Evolutionary conservation across 1,140 invertebrate genomes (phyloP).

Genomic region (Neelides sp.): DNA sequence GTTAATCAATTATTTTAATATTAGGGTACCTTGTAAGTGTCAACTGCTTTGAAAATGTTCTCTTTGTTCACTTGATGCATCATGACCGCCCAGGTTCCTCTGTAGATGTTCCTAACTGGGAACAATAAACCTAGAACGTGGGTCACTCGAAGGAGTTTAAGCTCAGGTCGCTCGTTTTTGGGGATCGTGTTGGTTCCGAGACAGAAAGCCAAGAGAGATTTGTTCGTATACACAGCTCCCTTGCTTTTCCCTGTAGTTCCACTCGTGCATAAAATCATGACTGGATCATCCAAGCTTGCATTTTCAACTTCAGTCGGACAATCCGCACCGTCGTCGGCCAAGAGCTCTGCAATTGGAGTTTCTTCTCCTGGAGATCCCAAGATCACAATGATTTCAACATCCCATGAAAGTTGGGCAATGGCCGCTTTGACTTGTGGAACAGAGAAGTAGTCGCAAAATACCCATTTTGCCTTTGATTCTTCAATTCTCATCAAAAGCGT

Average conservation of each 20-base stretch:
- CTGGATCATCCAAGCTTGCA: constrained; percentile 18
- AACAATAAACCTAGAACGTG: constrained; percentile 27
- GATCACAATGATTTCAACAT: constrained; percentile 25
- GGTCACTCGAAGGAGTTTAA: constrained; percentile 22
- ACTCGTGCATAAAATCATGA: constrained; percentile 24
- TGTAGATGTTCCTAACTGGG: constrained; percentile 22
- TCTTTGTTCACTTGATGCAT: constrained; percentile 29
- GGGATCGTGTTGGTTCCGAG: constrained; percentile 16
- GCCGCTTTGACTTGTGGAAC: constrained; percentile 16
- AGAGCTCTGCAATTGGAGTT: constrained; percentile 13
- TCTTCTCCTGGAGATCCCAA: constrained; percentile 5
- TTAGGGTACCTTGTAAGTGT: constrained; percentile 24
- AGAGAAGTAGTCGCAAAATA: constrained; percentile 22
- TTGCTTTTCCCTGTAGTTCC: constrained; percentile 22
- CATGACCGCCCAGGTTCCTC: constrained; percentile 25
- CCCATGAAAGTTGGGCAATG: constrained; percentile 8
- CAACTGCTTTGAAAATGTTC: constrained; percentile 29
- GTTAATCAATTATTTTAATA: too few relatives aligned
- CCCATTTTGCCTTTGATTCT: constrained; percentile 18
- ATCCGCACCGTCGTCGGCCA: constrained; percentile 19
- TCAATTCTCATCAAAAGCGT: constrained; percentile 17
- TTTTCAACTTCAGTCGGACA: constrained; percentile 8
- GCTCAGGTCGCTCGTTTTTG: constrained; percentile 8
- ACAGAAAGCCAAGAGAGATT: constrained; percentile 19
- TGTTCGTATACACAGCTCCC: constrained; percentile 26